Percentiles rank a stretch among this genome's conserved stretches.
Evolutionary conservation across 2,113 vertebrate genomes (phyloP).

Genomic region (Misgurnus anguillicaudatus): DNA sequence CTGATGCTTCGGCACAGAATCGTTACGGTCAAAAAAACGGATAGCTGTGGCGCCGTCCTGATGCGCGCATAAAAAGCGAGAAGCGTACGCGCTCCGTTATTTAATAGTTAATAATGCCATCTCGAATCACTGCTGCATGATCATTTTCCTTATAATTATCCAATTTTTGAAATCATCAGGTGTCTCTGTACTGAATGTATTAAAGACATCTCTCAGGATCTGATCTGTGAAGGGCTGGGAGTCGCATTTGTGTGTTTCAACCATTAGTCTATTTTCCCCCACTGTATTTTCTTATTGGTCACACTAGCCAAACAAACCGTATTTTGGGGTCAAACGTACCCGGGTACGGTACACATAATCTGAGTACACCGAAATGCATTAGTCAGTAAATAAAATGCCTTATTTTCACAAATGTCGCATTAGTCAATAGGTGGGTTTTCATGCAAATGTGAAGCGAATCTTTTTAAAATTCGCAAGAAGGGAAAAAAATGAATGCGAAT

Average conservation of each 20-base stretch:
- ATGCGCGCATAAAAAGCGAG: constrained; percentile 52
- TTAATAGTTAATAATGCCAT: constrained; percentile 59
- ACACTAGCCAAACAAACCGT: no score
- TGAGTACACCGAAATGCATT: no score
- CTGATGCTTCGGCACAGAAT: constrained; percentile 55
- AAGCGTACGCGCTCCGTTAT: constrained; percentile 53
- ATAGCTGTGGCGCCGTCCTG: constrained; percentile 38
- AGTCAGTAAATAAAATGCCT: no score
- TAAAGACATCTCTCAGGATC: constrained; percentile 38
- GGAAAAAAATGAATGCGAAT: no score
- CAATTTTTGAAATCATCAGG: constrained; percentile 60
- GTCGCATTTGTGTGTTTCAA: constrained; percentile 4
- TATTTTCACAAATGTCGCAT: no score
- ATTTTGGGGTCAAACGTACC: no score
- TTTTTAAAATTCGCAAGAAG: no score
- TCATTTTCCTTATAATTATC: constrained; percentile 60
- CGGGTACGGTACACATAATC: no score
- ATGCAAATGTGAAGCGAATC: no score
- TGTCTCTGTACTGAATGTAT: constrained; percentile 48
- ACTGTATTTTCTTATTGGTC: neutral
- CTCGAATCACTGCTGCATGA: constrained; percentile 52
- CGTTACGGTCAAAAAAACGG: constrained; percentile 42
- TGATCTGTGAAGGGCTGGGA: constrained; percentile 45
- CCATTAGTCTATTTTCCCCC: neutral
- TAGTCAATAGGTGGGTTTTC: no score